Evolutionary conservation across 2,888 invertebrate genomes (phyloP), one percentile per base, ranked within the genome.

Genomic region (Ethmia dodecea): DNA sequence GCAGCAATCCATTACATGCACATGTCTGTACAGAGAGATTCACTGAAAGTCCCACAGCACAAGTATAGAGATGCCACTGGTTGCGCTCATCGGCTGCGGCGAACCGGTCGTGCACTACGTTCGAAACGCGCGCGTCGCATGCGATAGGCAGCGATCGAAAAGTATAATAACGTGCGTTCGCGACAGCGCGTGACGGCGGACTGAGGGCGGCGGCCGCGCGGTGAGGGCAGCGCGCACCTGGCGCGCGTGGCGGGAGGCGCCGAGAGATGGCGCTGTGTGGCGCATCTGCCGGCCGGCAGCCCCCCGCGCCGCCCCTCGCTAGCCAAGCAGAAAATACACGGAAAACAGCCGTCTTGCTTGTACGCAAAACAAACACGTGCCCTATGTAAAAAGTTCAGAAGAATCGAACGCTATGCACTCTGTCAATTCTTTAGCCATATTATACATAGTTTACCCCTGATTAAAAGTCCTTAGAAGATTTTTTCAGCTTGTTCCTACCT

Each of bases 1-100:
- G 70, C 74, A 77, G 83, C 75, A 83, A 86, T 86, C 86, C 86
- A 86, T 84, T 77, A 81, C 80, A 75, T 60, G 75, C 78, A 81
- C 76, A 73, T 65, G 61, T 66, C 68, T 66, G 68, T 80, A 81
- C 81, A 75, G 72, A 74, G 77, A 60, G 71, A 76, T 80, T 78
- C 80, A 84, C 84, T 77, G 70, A 56, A 73, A 80, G 83, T 83
- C 84, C 80, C 84, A 81, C 75, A 73, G 76, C 81, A 83, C 81
- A 77, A 74, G 49, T 63, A 73, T 72, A 55, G 67, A 70, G 79
- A 65, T 81, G 81, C 81, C 81, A 81, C 81, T 71, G 69, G 64
- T 76, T 67, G 58, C 51, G 79, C 71, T 77, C 80, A 78, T 80
- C 76, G 72, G 72, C 69, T 67, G 60, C 61, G 66, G 66, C 60